Base-by-base conservation (phyloP, 1,140 invertebrate species). In the Polyergus mexicanus region DNA sequence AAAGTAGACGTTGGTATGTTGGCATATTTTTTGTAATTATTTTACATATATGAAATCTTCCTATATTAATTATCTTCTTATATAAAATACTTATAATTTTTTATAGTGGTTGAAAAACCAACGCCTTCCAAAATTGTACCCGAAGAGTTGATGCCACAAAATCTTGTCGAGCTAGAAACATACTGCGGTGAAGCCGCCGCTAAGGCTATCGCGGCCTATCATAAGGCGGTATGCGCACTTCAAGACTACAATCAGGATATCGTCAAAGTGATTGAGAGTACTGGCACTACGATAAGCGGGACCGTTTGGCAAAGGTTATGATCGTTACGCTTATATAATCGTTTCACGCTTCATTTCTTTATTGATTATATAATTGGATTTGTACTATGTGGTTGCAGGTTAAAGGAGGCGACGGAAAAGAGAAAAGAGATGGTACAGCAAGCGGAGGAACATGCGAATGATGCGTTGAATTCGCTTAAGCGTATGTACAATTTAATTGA, bases 221-320 rank as follows among this genome's bases (percentile, higher is more conserved):
- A 95, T 22, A 92, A 95, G 74, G 96, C 96, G 10, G 92, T 95
- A 19, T 92, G 88, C 75, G 95, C 96, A 35, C 89, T 97, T 47
- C 95, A 95, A 86, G 96, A 96, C 69, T 97, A 96, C 75, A 96
- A 96, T 88, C 91, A 94, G n/a, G 95, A 97, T 84, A 95, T 97
- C 5, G 95, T 96, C 22, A 93, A 95, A 28, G 94, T 97, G 4
- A 91, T 97, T 3, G 97, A 97, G 44, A 95, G 95, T 69, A 92
- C 96, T 28, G 95, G 96, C 6, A 56, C 85, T 69, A 95, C 96
- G 56, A 89, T 96, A 28, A 96, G 95, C 84, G 93, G 94, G 0
- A 77, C 94, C 0, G 86, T 96, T 1, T 96, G 96, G 95, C 95
- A 96, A 5, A 95, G 92, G 94, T 95, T 89, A 83, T 69, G n/a